These are phyloP conservation scores for Abrostola triplasia DNA, from an alignment of 2,888 invertebrate species.

Conservation along the genomic window DNA sequence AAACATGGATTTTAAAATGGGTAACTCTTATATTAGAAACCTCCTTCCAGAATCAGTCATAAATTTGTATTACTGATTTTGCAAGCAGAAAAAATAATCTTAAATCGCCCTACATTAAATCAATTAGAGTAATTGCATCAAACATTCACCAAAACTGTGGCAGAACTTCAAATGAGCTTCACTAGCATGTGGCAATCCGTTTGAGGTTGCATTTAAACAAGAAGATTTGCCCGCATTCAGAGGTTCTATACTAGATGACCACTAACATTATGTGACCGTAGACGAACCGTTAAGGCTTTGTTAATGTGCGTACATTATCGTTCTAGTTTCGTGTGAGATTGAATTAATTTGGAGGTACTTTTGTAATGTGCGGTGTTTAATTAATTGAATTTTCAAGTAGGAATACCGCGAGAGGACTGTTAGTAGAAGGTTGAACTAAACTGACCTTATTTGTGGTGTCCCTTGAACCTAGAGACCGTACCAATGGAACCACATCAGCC, in stretches of 20 bases:
- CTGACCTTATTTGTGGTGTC: slow-evolving; percentile 2
- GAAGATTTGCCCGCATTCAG: slow-evolving; percentile 46
- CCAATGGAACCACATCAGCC: too few species aligned
- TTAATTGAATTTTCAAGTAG: slow-evolving; percentile 6
- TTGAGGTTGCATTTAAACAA: slow-evolving; percentile 44
- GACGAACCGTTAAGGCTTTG: slow-evolving; percentile 30
- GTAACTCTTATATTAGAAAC: too few species aligned
- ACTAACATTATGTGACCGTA: slow-evolving; percentile 50
- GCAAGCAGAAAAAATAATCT: too few species aligned
- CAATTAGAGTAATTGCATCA: slow-evolving; percentile 45
- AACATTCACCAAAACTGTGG: slow-evolving; percentile 40
- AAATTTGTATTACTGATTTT: too few species aligned
- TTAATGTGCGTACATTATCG: slow-evolving; percentile 39
- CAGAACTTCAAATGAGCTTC: slow-evolving; percentile 49
- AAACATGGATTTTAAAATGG: too few species aligned
- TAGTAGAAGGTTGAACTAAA: not conserved
- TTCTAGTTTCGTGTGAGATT: slow-evolving; percentile 25
- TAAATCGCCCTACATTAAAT: too few species aligned
- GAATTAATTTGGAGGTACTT: slow-evolving; percentile 40
- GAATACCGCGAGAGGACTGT: not conserved
- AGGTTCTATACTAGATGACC: slow-evolving; percentile 30
- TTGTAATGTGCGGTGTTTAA: slow-evolving; percentile 9
- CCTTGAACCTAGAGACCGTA: not conserved
- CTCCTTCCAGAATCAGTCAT: too few species aligned
- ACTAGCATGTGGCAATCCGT: slow-evolving; percentile 33